These are phyloP conservation scores for Cynocephalus volans DNA, from an alignment of 2,113 vertebrate genomes.

Conservation along the genomic window DNA sequence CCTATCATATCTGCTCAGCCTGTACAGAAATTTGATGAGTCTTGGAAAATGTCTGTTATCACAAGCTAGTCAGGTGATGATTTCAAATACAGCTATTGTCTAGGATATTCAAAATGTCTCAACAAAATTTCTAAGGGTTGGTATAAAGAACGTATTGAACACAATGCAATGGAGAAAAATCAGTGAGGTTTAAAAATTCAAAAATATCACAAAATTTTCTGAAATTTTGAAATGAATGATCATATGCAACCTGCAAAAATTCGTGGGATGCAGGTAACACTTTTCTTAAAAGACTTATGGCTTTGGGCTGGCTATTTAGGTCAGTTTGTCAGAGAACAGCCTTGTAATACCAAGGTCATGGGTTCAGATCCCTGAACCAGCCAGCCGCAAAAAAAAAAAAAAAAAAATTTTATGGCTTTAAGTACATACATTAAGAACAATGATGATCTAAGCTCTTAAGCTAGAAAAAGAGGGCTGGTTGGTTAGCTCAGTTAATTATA, in stretches of 20 bases:
- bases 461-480: background rate
- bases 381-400: too few relatives aligned
- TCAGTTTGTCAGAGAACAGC: too few relatives aligned
- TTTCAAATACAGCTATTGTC: background rate
- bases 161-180: background rate
- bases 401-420: background rate
- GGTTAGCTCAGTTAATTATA: too few relatives aligned
- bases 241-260: background rate
- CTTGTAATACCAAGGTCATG: too few relatives aligned
- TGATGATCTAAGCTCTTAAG: background rate
- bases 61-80: background rate
- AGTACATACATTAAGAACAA: background rate
- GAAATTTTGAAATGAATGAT: background rate
- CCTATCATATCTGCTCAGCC: background rate
- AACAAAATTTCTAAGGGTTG: background rate
- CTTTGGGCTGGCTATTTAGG: too few relatives aligned
- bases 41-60: background rate
- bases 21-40: background rate
- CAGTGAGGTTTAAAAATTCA: background rate
- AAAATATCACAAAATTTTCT: background rate
- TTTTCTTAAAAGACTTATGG: background rate
- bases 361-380: too few relatives aligned
- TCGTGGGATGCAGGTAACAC: background rate
- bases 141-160: background rate
- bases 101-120: background rate